phyloP scores from a whole-genome alignment of 2,797 vertebrate genomes.

The Lagocephalus sceleratus region DNA sequence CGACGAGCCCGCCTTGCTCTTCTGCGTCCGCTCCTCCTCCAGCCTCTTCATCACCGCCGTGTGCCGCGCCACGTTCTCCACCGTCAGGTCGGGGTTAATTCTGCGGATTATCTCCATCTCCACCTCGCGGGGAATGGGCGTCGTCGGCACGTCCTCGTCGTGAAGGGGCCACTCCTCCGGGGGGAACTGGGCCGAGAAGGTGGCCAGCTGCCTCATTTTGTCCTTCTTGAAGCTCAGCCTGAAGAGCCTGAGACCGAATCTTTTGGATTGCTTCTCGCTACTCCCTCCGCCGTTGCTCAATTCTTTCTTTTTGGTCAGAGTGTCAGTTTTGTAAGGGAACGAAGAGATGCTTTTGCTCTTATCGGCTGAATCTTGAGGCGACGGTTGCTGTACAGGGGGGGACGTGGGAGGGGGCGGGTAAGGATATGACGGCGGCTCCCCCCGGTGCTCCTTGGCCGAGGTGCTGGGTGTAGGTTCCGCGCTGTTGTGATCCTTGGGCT shows the following conservation, averaged over 20 bases:
- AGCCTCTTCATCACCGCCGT: constrained; percentile 99
- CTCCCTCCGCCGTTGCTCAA: constrained; percentile 73
- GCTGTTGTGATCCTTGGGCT: constrained; percentile 81
- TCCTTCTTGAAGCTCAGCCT: constrained; percentile 98
- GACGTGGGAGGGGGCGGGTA: constrained; percentile 78
- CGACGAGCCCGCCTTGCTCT: constrained; percentile 90
- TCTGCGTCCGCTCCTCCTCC: constrained; percentile 94
- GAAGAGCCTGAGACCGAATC: constrained; percentile 96
- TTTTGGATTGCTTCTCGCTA: constrained; percentile 95
- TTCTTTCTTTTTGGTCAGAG: constrained; percentile 96
- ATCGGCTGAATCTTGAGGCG: constrained; percentile 77
- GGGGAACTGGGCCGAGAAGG: constrained; percentile 98
- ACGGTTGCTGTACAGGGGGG: constrained; percentile 79
- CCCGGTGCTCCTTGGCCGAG: constrained; percentile 79
- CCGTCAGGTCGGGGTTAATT: constrained; percentile 97
- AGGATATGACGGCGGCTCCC: constrained; percentile 78
- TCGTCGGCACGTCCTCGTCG: constrained; percentile 90
- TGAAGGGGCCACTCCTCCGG: constrained; percentile 97
- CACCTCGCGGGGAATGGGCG: constrained; percentile 92
- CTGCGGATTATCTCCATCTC: constrained; percentile 98
- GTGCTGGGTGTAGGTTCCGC: constrained; percentile 78
- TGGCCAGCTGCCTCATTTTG: constrained; percentile 95
- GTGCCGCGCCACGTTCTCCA: constrained; percentile 97
- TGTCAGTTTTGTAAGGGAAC: constrained; percentile 96
- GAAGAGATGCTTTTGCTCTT: constrained; percentile 94